phyloP scores from a whole-genome alignment of 2,888 invertebrate genomes.

The Coremacera marginata region DNA sequence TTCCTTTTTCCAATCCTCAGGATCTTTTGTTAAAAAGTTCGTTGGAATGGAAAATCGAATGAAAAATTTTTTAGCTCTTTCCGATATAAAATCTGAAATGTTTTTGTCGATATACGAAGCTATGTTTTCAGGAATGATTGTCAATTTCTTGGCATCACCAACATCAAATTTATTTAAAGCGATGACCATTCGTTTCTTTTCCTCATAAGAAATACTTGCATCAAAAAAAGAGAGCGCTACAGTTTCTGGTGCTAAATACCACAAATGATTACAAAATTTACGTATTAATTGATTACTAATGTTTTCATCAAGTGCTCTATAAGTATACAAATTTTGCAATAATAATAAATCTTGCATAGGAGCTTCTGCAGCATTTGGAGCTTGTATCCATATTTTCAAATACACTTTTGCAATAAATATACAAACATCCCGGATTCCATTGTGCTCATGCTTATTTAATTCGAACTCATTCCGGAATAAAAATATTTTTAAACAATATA shows the following conservation, averaged over 20 bases:
- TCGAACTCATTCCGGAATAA: not conserved
- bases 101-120: too few species aligned
- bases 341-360: not conserved
- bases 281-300: too few species aligned
- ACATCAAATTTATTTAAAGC: too few species aligned
- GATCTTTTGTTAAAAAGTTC: not conserved
- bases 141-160: too few species aligned
- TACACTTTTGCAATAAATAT: not conserved
- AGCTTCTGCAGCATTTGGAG: not conserved
- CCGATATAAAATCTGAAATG: not conserved
- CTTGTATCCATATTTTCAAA: not conserved
- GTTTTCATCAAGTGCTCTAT: too few species aligned
- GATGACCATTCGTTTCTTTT: too few species aligned
- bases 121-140: too few species aligned
- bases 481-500: slow-evolving; percentile 5
- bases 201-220: too few species aligned
- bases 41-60: not conserved
- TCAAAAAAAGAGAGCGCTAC: too few species aligned
- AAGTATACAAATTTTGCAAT: too few species aligned
- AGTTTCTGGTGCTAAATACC: too few species aligned
- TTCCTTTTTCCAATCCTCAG: not conserved
- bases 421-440: slow-evolving; percentile 7
- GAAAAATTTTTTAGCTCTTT: not conserved
- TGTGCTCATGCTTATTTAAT: not conserved
- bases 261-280: too few species aligned